Base-by-base conservation (phyloP, 2,113 vertebrate species). In the Panthera uncia region DNA sequence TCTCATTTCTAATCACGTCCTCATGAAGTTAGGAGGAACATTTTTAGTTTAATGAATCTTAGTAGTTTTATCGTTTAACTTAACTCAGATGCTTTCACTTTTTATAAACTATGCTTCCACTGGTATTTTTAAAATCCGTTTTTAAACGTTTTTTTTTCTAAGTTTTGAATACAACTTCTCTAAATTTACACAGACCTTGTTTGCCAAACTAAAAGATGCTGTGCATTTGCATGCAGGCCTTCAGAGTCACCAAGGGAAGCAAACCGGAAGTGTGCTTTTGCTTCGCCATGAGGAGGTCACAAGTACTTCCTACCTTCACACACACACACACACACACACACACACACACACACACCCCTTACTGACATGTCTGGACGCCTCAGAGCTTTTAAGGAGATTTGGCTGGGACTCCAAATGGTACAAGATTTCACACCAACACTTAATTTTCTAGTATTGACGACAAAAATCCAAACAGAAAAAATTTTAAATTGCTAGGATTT, bases 381-480 rank as follows among this genome's bases (percentile, higher is more conserved):
- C 84, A 76, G 55, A 65, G 27, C 69, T 82, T 80, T 91, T 48
- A 25, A 52, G 52, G 27, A 88, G 81, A 92, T 89, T 69, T 95
- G 52, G 0, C 78, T 52, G 76, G 33, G 27, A 92, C 50, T 84
- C 84, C 29, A 71, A 95, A 73, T 38, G 29, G 74, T 36, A 66
- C 69, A 69, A 88, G 41, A 88, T 84, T 84, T 74, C 50, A 94
- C 7, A 94, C 3, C 80, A 96, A 94, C 87, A 96, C 25, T 95
- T 92, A 92, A 94, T 92, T 88, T 95, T 88, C 83, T 92, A 97
- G 50, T 57, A 41, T 78, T 96, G n/a, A 96, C 83, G 69, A 78
- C 9, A 82, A 45, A 97, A 90, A 96, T 88, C 29, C 45, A 82
- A 98, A 97, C 81, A 90, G 3, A n/a, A 97, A 96, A 80, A 66